Conservation (phyloP, 2,888 invertebrate genomes). For the Aporophyla lueneburgensis region DNA sequence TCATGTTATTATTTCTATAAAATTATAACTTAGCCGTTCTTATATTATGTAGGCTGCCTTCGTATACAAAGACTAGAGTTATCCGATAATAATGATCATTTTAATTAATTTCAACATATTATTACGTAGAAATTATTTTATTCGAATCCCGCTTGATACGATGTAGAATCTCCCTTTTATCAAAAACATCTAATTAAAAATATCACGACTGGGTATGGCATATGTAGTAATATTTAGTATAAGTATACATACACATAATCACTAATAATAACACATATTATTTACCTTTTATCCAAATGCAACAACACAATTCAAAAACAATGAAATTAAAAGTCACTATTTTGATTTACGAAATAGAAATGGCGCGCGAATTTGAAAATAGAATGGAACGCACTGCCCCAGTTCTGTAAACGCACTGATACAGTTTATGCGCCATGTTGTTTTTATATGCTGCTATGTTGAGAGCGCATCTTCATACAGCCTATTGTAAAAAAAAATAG, state of each 20-base stretch:
- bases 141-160: too few relatives aligned
- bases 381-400: slow-evolving; percentile 72
- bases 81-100: too few relatives aligned
- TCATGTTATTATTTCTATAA: too few relatives aligned
- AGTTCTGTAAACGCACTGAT: slow-evolving; percentile 80
- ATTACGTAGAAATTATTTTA: too few relatives aligned
- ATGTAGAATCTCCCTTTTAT: too few relatives aligned
- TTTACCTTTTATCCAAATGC: slow-evolving; percentile 44
- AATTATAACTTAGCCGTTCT: too few relatives aligned
- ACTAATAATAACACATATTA: slow-evolving; percentile 9
- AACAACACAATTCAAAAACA: slow-evolving; percentile 41
- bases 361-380: slow-evolving; percentile 73
- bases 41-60: too few relatives aligned
- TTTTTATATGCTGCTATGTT: slow-evolving; percentile 80
- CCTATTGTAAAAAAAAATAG: slow-evolving; percentile 71
- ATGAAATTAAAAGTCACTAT: slow-evolving; percentile 37
- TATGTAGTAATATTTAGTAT: too few relatives aligned
- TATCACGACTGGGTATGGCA: too few relatives aligned
- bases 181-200: too few relatives aligned
- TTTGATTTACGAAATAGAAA: slow-evolving; percentile 55
- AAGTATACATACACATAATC: neutral
- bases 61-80: too few relatives aligned
- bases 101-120: too few relatives aligned
- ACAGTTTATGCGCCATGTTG: slow-evolving; percentile 78
- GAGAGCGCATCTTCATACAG: slow-evolving; percentile 75